Base-by-base conservation (phyloP, 53 echinoderm and acorn worm genomes). In the Actinopyga echinites region DNA sequence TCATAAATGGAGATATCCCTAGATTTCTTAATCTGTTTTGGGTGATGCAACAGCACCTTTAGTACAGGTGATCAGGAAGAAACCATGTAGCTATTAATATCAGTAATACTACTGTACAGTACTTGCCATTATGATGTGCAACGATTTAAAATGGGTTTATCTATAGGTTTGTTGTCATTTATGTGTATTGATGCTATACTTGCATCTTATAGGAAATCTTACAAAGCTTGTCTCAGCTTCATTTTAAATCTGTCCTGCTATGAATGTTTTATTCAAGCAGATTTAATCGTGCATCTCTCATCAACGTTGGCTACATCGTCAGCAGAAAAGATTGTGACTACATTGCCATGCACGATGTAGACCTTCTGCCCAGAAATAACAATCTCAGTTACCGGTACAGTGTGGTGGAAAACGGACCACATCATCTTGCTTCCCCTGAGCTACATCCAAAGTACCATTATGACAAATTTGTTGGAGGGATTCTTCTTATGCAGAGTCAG, bases 361-460 rank as follows among this genome's bases (percentile, higher is more conserved):
- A 97, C 82, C 86, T 97, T 17, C 86, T 97, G 21, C 97, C 94
- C n/a, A 62, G 88, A 12, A 97, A 97, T 65, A 78, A 86, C 21
- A 82, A 90, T 34, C 81, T 97, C 28, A 89, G 86, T 62, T 96
- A 94, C 81, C 80, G 83, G 42, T 97, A 84, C 36, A 82, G 88
- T 22, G 82, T 84, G 36, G 93, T 97, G 10, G 59, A 68, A 24
- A 62, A 79, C 8, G 97, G 97, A 15, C 94, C 94, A 0, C 87
- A 92, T 59, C 97, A 97, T 38, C 66, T 92, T 40, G 90, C 97
- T 6, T 82, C 97, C 13, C 94, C 94, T 10, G 85, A 94, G 42
- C 88, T 97, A 3, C 97, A 97, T 82, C 97, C 97, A 11, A 88
- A 88, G 36, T 97, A 97, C 35, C 88, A 92, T 55, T 94, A 97